Base-by-base conservation (phyloP, 2,113 vertebrate species). In the rat (Rattus norvegicus) region DNA sequence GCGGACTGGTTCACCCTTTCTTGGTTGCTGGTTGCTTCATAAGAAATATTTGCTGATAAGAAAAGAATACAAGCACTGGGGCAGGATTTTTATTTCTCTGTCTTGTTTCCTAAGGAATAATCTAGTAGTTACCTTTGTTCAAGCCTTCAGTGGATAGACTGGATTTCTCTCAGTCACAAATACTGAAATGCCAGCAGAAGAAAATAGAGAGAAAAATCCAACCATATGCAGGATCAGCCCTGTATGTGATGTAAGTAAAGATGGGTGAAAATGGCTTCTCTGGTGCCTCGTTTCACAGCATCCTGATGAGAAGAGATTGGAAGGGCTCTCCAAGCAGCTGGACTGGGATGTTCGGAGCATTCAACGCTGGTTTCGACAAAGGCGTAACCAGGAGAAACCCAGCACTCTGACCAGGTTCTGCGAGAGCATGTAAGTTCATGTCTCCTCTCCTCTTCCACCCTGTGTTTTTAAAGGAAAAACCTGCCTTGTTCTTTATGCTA, bases 271-370 rank as follows among this genome's bases (percentile, higher is more conserved):
- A 90, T 91, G 36, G 59, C 80, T 93, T 89, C 96, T 24, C 77
- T 90, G 80, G 30, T 54, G 9, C 47, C 91, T 81, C 98, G 33
- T 98, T 97, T 90, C 87, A 3, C 97, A 99, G 99, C 99, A 99
- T 97, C 99, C 99, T 52, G 99, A 99, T 98, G 99, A 99, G 97
- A 99, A 99, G 98, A 99, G 99, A 97, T 95, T 99, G 98, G 99
- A 99, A 96, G 99, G 99, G 36, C 98, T 99, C 81, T 99, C 99
- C 96, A 99, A 99, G 98, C 99, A 99, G 98, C 98, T 99, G 91
- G 99, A 99, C 98, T 99, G 99, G 99, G 99, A 99, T 72, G 99
- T 99, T 16, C 99, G 99, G 91, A 99, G 99, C 97, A 99, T 99
- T 97, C 99, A 99, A 92, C 99, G 99, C 43, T 99, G 99, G 99